These are phyloP conservation scores for Dryomyza anilis DNA, from an alignment of 2,888 invertebrate genomes.

Conservation along the genomic window DNA sequence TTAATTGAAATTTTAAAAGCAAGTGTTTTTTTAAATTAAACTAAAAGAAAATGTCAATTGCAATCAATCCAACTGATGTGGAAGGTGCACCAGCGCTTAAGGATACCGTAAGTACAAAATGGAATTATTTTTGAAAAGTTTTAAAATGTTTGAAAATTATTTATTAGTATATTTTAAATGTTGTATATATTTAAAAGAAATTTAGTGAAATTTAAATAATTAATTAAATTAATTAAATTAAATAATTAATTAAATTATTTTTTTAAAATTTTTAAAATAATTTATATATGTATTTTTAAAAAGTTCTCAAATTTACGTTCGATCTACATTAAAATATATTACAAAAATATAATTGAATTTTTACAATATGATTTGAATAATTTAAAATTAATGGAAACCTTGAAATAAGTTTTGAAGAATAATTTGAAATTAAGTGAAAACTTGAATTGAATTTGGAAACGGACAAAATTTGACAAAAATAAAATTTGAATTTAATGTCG, in stretches of 20 bases:
- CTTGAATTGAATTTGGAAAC: no score
- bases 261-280: neutral
- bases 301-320: no score
- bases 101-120: constrained; percentile 49
- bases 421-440: no score
- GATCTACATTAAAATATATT: no score
- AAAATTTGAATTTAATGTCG: no score
- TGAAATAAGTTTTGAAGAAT: no score
- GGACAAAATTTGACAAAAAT: no score
- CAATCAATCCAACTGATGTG: constrained; percentile 46
- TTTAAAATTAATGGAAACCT: no score
- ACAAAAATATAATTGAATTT: no score
- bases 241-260: neutral
- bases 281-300: neutral
- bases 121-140: neutral
- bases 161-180: neutral
- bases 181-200: no score
- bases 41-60: constrained; percentile 45
- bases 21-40: constrained; percentile 2
- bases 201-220: no score
- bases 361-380: no score
- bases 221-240: neutral
- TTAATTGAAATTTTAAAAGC: neutral
- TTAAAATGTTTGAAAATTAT: neutral
- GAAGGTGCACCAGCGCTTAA: constrained; percentile 46